Percentiles rank a stretch among this genome's conserved stretches.
Conservation (phyloP, 2,888 invertebrate species). For the Aproaerema taeniolella region DNA sequence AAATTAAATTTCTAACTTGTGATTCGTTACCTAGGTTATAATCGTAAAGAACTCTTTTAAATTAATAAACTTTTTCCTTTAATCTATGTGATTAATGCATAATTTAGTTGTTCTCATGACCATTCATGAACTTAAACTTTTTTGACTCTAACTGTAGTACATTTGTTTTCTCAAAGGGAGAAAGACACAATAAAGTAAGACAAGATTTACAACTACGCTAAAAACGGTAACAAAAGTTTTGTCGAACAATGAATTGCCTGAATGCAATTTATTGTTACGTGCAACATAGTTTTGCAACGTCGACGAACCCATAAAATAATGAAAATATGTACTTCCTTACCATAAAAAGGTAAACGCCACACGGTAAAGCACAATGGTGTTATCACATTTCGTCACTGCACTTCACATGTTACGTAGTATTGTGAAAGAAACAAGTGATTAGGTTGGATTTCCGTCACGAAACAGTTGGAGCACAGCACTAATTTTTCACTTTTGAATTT, state of each 20-base stretch:
- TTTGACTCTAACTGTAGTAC: too few species aligned
- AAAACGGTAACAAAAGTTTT: slow-evolving; percentile 1
- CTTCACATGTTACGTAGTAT: slow-evolving; percentile 25
- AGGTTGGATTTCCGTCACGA: slow-evolving; percentile 39
- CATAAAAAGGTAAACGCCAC: slow-evolving; percentile 52
- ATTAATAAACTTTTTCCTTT: too few species aligned
- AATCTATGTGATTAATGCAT: too few species aligned
- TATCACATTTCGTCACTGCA: slow-evolving; percentile 55
- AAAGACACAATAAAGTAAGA: slow-evolving; percentile 2
- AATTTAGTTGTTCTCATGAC: too few species aligned
- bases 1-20: too few species aligned
- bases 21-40: too few species aligned
- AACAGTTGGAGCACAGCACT: slow-evolving; percentile 50
- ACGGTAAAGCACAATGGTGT: slow-evolving; percentile 38
- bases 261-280: slow-evolving; percentile 9
- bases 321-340: slow-evolving; percentile 44
- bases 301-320: slow-evolving; percentile 34
- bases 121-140: too few species aligned
- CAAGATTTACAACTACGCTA: slow-evolving; percentile 8
- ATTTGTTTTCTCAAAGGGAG: too few species aligned
- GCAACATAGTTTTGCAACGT: slow-evolving; percentile 23
- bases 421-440: slow-evolving; percentile 25
- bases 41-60: too few species aligned
- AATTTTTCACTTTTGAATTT: slow-evolving; percentile 35
- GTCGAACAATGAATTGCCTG: slow-evolving; percentile 7